Percentiles rank a stretch among this genome's conserved stretches.
phyloP scores from a whole-genome alignment of 2,113 vertebrate species.

The Neolamprologus fasciatus region DNA sequence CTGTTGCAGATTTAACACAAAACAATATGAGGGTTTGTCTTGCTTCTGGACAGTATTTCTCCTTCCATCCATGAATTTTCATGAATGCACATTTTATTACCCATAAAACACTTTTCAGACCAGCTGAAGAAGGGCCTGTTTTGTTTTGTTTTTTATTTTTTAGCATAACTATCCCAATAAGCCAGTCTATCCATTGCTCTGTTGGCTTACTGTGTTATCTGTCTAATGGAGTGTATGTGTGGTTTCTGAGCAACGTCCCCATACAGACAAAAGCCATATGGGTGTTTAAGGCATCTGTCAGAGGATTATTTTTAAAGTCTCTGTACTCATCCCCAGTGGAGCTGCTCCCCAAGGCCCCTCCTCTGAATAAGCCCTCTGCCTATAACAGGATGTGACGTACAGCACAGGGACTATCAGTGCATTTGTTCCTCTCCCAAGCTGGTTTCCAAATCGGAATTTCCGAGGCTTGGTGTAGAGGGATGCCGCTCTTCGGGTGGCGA shows the following conservation, averaged over 20 bases:
- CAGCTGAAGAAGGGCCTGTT: constrained; percentile 52
- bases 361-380: constrained; percentile 4
- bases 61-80: constrained; percentile 51
- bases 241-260: background rate
- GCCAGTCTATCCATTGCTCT: background rate
- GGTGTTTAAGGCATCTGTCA: constrained; percentile 50
- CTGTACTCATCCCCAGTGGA: constrained; percentile 10
- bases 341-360: background rate
- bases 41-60: constrained; percentile 36
- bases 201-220: background rate
- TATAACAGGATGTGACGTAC: constrained; percentile 26
- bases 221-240: constrained; percentile 4
- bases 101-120: constrained; percentile 46
- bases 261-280: constrained; percentile 30
- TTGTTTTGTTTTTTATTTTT: background rate
- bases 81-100: background rate
- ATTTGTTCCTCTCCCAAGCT: background rate
- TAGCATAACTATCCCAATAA: background rate
- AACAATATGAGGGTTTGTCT: constrained; percentile 58
- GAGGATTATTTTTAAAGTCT: constrained; percentile 42
- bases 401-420: background rate
- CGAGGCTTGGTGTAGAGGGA: background rate
- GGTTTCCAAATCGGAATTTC: background rate
- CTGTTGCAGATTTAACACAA: background rate
- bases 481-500: background rate